Evolutionary conservation across 2,888 invertebrate species (phyloP).

Genomic region (Ornithoptera alexandrae): DNA sequence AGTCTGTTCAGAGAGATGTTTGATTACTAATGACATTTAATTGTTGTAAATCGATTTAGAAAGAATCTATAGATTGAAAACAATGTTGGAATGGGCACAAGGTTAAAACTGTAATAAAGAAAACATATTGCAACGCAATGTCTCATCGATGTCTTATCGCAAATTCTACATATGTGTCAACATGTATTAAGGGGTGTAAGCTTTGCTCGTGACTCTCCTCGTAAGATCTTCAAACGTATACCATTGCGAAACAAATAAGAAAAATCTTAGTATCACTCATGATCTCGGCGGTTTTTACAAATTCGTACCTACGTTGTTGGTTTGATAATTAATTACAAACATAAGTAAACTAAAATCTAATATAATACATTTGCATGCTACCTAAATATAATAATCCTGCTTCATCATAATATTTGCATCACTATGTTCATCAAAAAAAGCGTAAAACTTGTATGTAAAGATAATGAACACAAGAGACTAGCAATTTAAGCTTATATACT

Average conservation of each 20-base stretch:
- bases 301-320: no score
- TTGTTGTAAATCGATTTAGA: constrained; percentile 4
- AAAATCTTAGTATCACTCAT: no score
- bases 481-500: background rate
- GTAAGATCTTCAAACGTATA: background rate
- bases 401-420: background rate
- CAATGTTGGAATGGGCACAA: constrained; percentile 66
- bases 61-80: constrained; percentile 39
- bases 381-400: background rate
- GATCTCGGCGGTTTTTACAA: no score
- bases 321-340: no score
- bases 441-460: background rate
- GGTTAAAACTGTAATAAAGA: constrained; percentile 56
- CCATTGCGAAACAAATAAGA: no score
- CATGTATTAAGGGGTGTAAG: constrained; percentile 38
- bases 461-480: background rate
- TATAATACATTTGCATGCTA: background rate
- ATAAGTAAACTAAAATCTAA: no score
- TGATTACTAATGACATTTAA: constrained; percentile 1
- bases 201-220: background rate
- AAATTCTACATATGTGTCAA: constrained; percentile 45
- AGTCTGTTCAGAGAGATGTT: background rate
- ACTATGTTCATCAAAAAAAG: background rate
- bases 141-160: constrained; percentile 36
- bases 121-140: constrained; percentile 51